Percentiles rank a stretch among this genome's conserved stretches.
Evolutionary conservation across 2,113 vertebrate species (phyloP).

Genomic region (Riparia riparia): DNA sequence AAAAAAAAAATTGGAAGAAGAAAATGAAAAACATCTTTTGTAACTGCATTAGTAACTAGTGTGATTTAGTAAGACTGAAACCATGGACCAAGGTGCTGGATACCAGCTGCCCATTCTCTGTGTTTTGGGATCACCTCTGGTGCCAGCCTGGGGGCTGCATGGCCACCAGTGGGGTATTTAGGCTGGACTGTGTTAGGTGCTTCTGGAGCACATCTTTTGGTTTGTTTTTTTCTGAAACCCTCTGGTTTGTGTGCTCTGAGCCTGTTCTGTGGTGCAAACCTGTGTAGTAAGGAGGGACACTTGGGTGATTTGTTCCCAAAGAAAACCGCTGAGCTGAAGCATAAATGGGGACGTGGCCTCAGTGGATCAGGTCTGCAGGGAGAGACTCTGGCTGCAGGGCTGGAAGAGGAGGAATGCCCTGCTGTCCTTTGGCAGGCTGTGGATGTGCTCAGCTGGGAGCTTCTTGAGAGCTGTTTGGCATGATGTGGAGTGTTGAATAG

Average conservation of each 20-base stretch:
- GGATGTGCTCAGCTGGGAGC: not conserved
- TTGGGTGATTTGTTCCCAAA: not conserved
- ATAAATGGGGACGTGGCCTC: not conserved
- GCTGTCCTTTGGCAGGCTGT: not conserved
- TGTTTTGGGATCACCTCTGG: not conserved
- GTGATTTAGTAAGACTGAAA: not conserved
- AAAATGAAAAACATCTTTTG: not conserved
- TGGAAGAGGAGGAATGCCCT: not conserved
- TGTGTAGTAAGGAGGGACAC: not conserved
- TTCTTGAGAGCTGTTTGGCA: not conserved
- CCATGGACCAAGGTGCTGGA: not conserved
- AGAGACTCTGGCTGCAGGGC: not conserved
- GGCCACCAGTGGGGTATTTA: not conserved
- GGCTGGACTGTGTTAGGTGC: not conserved
- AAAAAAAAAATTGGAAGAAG: not conserved
- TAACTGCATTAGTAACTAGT: not conserved
- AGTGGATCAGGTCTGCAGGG: not conserved
- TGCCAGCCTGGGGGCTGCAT: not conserved
- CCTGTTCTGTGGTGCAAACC: not conserved
- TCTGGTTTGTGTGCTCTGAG: not conserved
- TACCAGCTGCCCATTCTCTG: not conserved
- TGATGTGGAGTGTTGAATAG: not conserved
- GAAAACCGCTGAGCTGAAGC: not conserved
- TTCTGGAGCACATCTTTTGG: not conserved
- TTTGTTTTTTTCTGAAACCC: not conserved